Evolutionary conservation across 2,113 vertebrate species (phyloP), one percentile per base, ranked within the genome.

Genomic region (Poecilia latipinna): DNA sequence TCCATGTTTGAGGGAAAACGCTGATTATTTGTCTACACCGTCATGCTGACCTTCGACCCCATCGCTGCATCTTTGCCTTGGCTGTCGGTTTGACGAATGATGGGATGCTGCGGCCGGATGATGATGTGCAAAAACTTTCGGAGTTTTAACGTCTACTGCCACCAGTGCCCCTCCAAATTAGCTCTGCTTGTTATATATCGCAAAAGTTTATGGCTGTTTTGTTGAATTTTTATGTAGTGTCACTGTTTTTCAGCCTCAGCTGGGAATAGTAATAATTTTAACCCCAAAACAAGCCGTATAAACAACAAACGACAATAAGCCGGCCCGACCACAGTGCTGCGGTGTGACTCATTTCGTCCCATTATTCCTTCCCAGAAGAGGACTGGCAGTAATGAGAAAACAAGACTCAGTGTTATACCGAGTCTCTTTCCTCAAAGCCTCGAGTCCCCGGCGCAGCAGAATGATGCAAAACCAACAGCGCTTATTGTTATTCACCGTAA

Each of bases 401-500:
- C 88, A 86, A 84, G 80, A 32, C 79, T 39, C 80, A 76, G 71
- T 86, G 68, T 86, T 80, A 12, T 11, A 73, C 75, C 1, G 10
- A 68, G 73, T 71, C 68, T 71, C 79, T 60, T 37, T 70, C 42
- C 68, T 86, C 70, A 71, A 44, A 77, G 66, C 61, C 74, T 74
- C 54, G 29, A 51, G 80, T 83, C 63, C 39, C 70, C 32, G 61
- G 76, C 65, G 35, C 72, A 51, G 77, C 51, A 67, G 75, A 76
- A n/a, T 74, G 82, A 86, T 77, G 86, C 72, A 79, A 84, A 86
- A 82, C 31, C 80, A 86, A 71, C 76, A 28, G 75, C 80, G 28
- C 77, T 87, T 84, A 89, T 84, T 90, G 80, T 90, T 87, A 90
- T 89, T 89, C 86, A 77, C 82, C 66, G 51, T 79, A 78, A 88